These are phyloP conservation scores for Apotomis betuletana DNA, from an alignment of 2,888 invertebrate species.

Conservation along the genomic window DNA sequence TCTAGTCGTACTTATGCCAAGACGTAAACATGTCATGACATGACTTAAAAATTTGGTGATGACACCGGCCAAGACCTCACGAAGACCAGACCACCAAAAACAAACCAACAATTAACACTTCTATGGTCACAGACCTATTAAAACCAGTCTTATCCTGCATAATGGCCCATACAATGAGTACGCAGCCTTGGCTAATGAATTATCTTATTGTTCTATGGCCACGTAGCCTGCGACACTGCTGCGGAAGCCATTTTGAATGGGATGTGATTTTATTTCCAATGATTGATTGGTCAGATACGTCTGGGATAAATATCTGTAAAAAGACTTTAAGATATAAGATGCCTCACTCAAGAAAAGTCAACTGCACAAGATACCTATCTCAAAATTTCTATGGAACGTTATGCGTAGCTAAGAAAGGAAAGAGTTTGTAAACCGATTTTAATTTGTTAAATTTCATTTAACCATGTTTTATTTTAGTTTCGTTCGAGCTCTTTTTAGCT, in stretches of 20 bases:
- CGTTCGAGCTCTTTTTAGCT: no score
- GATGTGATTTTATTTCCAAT: conserved; percentile 50
- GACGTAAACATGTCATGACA: background rate
- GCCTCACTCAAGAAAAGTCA: no score
- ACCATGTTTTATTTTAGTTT: no score
- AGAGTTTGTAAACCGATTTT: no score
- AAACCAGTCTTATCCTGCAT: conserved; percentile 45
- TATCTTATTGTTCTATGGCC: conserved; percentile 68
- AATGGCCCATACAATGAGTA: conserved; percentile 58
- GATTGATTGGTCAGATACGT: conserved; percentile 32
- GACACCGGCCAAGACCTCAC: background rate
- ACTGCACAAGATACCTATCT: no score
- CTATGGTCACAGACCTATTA: conserved; percentile 34
- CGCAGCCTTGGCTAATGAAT: conserved; percentile 72
- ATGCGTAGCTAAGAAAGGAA: no score
- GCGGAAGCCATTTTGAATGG: conserved; percentile 55
- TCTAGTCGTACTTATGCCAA: no score
- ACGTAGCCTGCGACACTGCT: conserved; percentile 59
- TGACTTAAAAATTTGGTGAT: background rate
- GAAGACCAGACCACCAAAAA: conserved; percentile 7
- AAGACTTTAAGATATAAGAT: background rate
- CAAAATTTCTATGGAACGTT: no score
- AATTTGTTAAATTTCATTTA: no score
- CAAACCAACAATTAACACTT: conserved; percentile 28
- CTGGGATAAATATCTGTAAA: conserved; percentile 42